Evolutionary conservation across 2,888 invertebrate genomes (phyloP), one percentile per base, ranked within the genome.

Genomic region (Oxycera nigricornis): DNA sequence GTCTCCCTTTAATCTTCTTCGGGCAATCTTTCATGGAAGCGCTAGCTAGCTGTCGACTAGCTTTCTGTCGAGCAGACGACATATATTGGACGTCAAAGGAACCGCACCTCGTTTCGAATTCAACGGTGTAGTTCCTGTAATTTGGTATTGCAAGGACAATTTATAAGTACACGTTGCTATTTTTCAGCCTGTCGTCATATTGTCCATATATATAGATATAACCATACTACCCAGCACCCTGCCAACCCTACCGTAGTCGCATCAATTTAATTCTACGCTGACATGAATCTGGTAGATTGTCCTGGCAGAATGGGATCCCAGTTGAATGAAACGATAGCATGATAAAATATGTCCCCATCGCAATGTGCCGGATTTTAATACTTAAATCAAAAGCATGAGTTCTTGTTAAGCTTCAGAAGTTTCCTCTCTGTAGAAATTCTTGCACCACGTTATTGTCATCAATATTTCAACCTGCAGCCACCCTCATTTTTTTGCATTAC

Each of bases 361-460:
- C 22, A 2, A n/a, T 70, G 31, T 55, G 20, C 52, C 52, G 70
- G 70, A 70, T 74, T 74, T 72, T 72, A 74, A 74, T 74, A 74
- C 65, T 74, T 70, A 74, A 74, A 74, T 74, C 74, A 72, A 57
- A 74, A 74, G 67, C 74, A 50, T 39, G 72, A 30, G 26, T 41
- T 50, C 28, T 62, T 72, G 68, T 74, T 68, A 70, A 24, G 70
- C 30, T 46, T 20, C 62, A 31, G 26, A 72, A 24, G 39, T 35
- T 50, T 59, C 26, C 59, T 61, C 68, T 52, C 59, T 30, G 67
- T 30, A 20, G 39, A 39, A n/a, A 17, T 22, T 65, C 24, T 30
- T 22, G 14, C 41, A n/a, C 24, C 11, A 26, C 31, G 11, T 55
- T 22, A 2, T 55, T 52, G 52, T 31, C 2, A 20, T 55, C 55